Percentiles rank a stretch among this genome's conserved stretches.
Conservation (phyloP, 2,888 invertebrate species). For the Idaea aversata region DNA sequence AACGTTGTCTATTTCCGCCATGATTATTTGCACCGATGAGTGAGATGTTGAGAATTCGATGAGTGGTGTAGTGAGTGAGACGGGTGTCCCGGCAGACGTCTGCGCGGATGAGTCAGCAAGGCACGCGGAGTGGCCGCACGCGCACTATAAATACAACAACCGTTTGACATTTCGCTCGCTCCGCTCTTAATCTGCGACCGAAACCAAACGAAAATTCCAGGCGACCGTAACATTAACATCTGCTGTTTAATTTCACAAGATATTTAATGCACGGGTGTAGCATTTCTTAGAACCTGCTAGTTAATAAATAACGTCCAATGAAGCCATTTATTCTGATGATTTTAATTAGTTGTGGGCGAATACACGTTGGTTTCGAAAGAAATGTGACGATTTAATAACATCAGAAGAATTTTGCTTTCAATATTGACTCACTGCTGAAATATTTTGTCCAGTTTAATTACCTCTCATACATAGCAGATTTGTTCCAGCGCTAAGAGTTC, state of each 20-base stretch:
- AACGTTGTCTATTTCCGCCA: slow-evolving; percentile 30
- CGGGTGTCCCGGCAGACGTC: slow-evolving; percentile 70
- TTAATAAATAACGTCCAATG: slow-evolving; percentile 11
- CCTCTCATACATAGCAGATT: neutral
- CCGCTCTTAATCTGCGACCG: slow-evolving; percentile 68
- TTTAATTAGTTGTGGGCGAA: slow-evolving; percentile 1
- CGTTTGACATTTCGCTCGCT: slow-evolving; percentile 74
- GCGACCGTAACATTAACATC: slow-evolving; percentile 28
- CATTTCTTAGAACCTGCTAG: slow-evolving; percentile 10
- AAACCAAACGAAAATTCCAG: slow-evolving; percentile 50
- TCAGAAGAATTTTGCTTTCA: neutral
- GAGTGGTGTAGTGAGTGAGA: slow-evolving; percentile 36
- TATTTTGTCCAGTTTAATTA: neutral
- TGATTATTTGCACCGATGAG: slow-evolving; percentile 39
- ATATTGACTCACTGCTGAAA: neutral
- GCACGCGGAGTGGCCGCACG: slow-evolving; percentile 54
- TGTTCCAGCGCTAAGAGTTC: neutral
- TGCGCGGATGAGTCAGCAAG: slow-evolving; percentile 66
- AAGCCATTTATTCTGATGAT: neutral
- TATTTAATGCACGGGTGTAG: neutral
- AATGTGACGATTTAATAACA: neutral
- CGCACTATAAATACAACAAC: slow-evolving; percentile 47
- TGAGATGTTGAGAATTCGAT: slow-evolving; percentile 40
- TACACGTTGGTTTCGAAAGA: neutral
- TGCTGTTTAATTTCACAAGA: slow-evolving; percentile 13